Evolutionary conservation across 2,888 invertebrate species (phyloP), one percentile per base, ranked within the genome.

Genomic region (Terebella lapidaria): DNA sequence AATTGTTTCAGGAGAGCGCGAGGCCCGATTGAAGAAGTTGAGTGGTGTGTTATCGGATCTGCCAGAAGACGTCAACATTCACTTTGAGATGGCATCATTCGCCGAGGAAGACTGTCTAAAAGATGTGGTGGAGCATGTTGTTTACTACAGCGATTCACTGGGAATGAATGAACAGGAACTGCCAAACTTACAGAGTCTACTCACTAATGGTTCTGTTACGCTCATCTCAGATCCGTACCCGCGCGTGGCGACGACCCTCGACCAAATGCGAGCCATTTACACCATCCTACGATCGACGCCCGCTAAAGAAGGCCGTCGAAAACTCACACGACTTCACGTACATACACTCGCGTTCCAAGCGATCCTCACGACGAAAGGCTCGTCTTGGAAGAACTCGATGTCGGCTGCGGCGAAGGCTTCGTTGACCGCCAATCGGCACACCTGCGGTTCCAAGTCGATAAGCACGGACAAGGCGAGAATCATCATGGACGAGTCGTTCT

Each of bases 131-230:
- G 83, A 86, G 2, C 83, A 85, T 68, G 84, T 92, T 0, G 82
- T 91, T 63, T 89, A 89, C 0, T 87, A 85, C 72, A 85, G 88
- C 0, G 90, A 92, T 75, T 91, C 91, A 0, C 82, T 91, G 2
- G 92, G 92, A 2, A 91, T 91, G 90, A 92, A 92, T 73, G 92
- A 92, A 74, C 91, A 92, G 80, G 92, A 92, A 80, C 81, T 91
- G 57, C 86, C 88, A 0, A 92, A 91, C 81, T 79, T 92, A 5
- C 84, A 87, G 61, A 87, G 87, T 75, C 85, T 89, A 2, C 79
- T 91, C 56, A 84, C 86, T 62, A 83, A 86, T 71, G 89, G 89
- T 1, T 86, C 87, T 70, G 86, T 90, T 4, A 88, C 87, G 26
- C 81, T 89, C 4, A 86, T 90, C 0, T 86, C 90, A 0, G 89